phyloP scores from a whole-genome alignment of 1,140 invertebrate genomes.

The Stenopsyche tienmushanensis region DNA sequence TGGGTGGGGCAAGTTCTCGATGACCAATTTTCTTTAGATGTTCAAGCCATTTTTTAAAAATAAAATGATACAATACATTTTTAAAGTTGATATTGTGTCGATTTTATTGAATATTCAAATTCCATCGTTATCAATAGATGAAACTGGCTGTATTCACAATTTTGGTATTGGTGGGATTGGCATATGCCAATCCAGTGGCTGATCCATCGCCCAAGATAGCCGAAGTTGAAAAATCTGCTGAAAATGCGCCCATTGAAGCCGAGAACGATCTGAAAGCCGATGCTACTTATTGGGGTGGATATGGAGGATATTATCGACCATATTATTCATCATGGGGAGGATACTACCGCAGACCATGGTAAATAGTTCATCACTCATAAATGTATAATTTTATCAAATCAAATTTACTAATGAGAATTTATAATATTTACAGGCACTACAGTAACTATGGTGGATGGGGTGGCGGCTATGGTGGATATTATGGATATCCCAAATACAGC shows the following conservation, averaged over 20 bases:
- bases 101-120: no score
- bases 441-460: not conserved
- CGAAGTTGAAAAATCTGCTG: not conserved
- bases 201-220: not conserved
- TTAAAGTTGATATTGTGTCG: no score
- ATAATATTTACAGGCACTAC: not conserved
- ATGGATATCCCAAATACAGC: not conserved
- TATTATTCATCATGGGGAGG: not conserved
- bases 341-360: not conserved
- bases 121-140: conserved; percentile 18
- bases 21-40: no score
- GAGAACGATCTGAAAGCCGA: conserved; percentile 20
- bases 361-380: no score
- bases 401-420: not conserved
- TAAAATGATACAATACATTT: not conserved
- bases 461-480: conserved; percentile 10
- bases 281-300: conserved; percentile 4
- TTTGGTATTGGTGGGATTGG: conserved; percentile 11
- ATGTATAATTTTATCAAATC: not conserved
- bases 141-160: conserved; percentile 15
- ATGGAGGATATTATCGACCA: not conserved
- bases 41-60: not conserved
- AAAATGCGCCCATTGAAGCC: conserved; percentile 4
- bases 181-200: conserved; percentile 1
- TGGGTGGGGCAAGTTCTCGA: no score